These are phyloP conservation scores for Metallyticus violacea DNA, from an alignment of 2,888 invertebrate species.

Conservation along the genomic window DNA sequence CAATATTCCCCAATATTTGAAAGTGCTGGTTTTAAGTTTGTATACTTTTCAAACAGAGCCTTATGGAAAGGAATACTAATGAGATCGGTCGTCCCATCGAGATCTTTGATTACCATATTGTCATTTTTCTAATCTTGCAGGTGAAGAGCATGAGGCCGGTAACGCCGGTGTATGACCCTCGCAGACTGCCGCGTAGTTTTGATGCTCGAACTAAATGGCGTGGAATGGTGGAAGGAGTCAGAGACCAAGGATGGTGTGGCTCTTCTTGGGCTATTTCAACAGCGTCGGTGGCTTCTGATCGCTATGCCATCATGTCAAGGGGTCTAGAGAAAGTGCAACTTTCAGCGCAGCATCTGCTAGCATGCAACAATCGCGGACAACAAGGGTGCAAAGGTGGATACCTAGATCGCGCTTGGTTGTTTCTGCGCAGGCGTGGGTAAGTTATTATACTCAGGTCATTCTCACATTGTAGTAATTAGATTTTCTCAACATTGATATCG, in stretches of 20 bases:
- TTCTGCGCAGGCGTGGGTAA: conserved; percentile 66
- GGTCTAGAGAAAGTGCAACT: conserved; percentile 70
- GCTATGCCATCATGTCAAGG: conserved; percentile 78
- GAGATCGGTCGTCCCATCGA: no score
- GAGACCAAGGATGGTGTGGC: conserved; percentile 69
- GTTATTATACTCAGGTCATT: conserved; percentile 27
- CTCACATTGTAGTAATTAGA: no score
- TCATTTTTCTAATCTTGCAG: conserved; percentile 15
- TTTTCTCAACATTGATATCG: no score
- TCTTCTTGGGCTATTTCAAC: conserved; percentile 93
- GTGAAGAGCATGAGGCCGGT: conserved; percentile 46
- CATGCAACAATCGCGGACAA: conserved; percentile 77
- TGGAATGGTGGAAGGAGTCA: conserved; percentile 62
- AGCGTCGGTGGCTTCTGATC: conserved; percentile 74
- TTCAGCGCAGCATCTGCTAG: conserved; percentile 82
- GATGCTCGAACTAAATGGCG: conserved; percentile 77
- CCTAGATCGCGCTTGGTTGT: conserved; percentile 90
- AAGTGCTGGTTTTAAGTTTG: no score
- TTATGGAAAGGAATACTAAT: no score
- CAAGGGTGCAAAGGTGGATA: conserved; percentile 84
- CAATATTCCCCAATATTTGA: no score
- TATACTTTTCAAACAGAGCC: no score
- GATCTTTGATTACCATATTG: no score
- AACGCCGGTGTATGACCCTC: conserved; percentile 56
- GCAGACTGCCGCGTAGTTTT: conserved; percentile 65